Evolutionary conservation across 2,888 invertebrate genomes (phyloP), one percentile per base, ranked within the genome.

Genomic region (Trichogramma evanescens): DNA sequence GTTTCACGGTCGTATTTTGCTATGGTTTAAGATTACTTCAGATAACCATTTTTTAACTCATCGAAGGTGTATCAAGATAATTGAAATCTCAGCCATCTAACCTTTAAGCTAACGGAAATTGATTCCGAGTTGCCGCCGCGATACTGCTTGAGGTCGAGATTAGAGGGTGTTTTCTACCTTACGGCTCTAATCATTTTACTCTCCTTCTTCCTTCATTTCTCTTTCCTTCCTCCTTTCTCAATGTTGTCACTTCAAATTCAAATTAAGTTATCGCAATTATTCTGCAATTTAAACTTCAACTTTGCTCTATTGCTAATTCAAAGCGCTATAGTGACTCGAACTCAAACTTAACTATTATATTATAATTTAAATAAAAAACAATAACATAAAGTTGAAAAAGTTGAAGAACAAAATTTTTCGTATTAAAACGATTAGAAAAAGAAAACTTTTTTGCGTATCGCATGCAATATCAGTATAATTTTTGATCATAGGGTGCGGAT

Each of bases 91-190:
- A 44, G 45, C 51, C 45, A 46, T 40, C 58, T 54, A 59, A 59
- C 56, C 56, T 39, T 60, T 60, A 61, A 65, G 62, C 61, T 60
- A 41, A 38, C 65, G 71, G 67, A 71, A 71, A 71, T 71, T 70
- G 70, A 68, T 64, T 66, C 55, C 64, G 63, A 68, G 67, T 63
- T 26, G 26, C 26, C 62, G 65, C 59, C 66, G 66, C 63, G 67
- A 66, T 67, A 68, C 68, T 67, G 69, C 71, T 68, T 65, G 63
- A 54, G 66, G 71, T 66, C 58, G 59, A 68, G 68, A 70, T 71
- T 70, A 69, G 66, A 65, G 46, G 69, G 65, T 70, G 71, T 70
- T 71, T 71, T 70, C 67, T 69, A 67, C 67, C 64, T 65, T 56
- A 58, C 53, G 54, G 59, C 63, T 48, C 45, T 13, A 42, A 9